Base-by-base conservation (phyloP, 1,140 invertebrate genomes). In the Drosophila dunni region DNA sequence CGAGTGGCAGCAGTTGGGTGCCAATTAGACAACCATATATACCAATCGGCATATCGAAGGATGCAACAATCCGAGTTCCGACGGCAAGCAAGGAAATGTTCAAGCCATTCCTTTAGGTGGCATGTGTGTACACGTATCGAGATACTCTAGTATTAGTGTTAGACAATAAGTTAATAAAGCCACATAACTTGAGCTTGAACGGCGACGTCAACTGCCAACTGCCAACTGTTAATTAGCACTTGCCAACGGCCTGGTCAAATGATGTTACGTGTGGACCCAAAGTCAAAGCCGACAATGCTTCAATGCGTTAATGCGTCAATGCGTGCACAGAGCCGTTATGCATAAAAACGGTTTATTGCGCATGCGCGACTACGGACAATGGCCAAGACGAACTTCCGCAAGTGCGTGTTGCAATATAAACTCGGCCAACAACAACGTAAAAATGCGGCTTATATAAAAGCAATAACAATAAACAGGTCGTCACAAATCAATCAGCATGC, bases 301-400 rank as follows among this genome's bases (percentile, higher is more conserved):
- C 44, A 72, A 46, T 54, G 73, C 70, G 44, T 10, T 29, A 48
- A 66, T 45, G 65, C 78, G 72, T 65, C 45, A 73, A 57, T 57
- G 78, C 72, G 72, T 79, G 73, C 83, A 73, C 60, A 78, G 65
- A 74, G 79, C 81, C 84, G 85, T 84, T 89, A 89, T 84, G 84
- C 80, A 89, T 76, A 84, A 78, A 78, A 89, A 89, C 75, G 75
- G 80, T 79, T 89, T 89, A 84, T 89, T 89, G 84, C 84, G 84
- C 84, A 89, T 84, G 80, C 80, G 77, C 70, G 72, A 61, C 48
- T 20, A 4, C 53, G 54, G 53, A 65, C 77, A 36, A 10, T 13
- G 63, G 51, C 68, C 75, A 62, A 50, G 40, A 75, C 73, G 48
- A 64, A 89, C 84, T 89, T 89, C 84, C 84, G 84, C 84, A 78